These are phyloP conservation scores for Penaeus chinensis DNA, from an alignment of 1,140 invertebrate species.

Conservation along the genomic window DNA sequence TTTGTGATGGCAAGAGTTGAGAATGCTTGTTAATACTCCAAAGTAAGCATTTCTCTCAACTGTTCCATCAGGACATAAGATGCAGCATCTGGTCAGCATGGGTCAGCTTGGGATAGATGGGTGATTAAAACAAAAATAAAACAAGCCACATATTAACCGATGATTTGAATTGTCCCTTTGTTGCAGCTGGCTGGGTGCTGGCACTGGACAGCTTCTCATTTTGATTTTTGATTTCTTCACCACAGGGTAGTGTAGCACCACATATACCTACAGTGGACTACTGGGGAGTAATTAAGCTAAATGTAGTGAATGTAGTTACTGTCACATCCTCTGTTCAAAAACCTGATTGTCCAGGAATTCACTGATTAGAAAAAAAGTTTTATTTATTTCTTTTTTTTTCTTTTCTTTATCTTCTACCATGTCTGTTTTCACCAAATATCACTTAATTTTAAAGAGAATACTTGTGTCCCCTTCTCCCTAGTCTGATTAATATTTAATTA, in stretches of 20 bases:
- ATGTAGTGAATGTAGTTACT: conserved; percentile 24
- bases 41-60: too few relatives aligned
- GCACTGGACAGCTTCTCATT: conserved; percentile 45
- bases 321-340: conserved; percentile 8
- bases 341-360: background rate
- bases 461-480: too few relatives aligned
- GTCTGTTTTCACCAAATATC: too few relatives aligned
- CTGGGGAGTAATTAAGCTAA: conserved; percentile 20
- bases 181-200: conserved; percentile 49
- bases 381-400: too few relatives aligned
- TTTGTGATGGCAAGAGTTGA: too few relatives aligned
- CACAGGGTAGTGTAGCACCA: conserved; percentile 53
- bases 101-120: conserved; percentile 1
- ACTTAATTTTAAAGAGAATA: too few relatives aligned
- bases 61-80: background rate
- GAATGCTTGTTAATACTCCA: too few relatives aligned
- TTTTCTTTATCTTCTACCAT: too few relatives aligned
- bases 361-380: too few relatives aligned
- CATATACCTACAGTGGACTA: conserved; percentile 36
- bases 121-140: conserved; percentile 11
- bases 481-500: too few relatives aligned
- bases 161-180: conserved; percentile 31
- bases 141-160: conserved; percentile 3
- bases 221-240: conserved; percentile 43
- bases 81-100: conserved; percentile 3